Evolutionary conservation across 2,888 invertebrate species (phyloP), one percentile per base, ranked within the genome.

Genomic region (Philopedon plagiatum): DNA sequence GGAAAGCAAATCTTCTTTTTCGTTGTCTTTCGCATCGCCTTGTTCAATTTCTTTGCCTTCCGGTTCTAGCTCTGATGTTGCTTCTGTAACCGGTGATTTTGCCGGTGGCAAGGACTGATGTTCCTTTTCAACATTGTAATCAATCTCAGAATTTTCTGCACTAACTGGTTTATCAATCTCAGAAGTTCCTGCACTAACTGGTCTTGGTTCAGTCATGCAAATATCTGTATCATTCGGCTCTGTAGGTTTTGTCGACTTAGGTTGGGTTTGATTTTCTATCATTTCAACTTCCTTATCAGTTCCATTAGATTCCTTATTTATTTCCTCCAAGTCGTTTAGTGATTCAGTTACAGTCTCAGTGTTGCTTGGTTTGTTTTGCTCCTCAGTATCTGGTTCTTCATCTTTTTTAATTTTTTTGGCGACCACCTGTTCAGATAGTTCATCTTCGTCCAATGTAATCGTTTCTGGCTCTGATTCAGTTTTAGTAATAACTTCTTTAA

Each of bases 401-500:
- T 62, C 65, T 49, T 13, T 49, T 13, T 26, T 49, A 0, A 23
- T 9, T 15, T 49, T 21, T 4, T 19, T 41, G 9, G 21, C 32
- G 26, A 9, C 56, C 49, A 32, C 29, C 15, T 57, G 32, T 21
- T 39, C 54, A 29, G 19, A 41, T 4, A 13, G 1, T 19, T 61
- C 61, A 46, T 61, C 60, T 60, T 60, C 61, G 7, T 29, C 46
- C 26, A 61, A 46, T 1, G 26, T 46, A 0, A 61, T 61, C 7
- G 58, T 60, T 13, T 26, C 58, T 3, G 32, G 18, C 13, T 61
- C 46, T 19, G 44, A 7, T 13, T 61, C 61, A 4, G 32, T 18
- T 61, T 61, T 61, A 0, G 46, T 18, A 8, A 18, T 13, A 5
- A n/a, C 23, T 32, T 29, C 46, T 15, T 46, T 61, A 15, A 29